These are phyloP conservation scores for Drosophila longiperda DNA, from an alignment of 2,888 invertebrate genomes.

Conservation along the genomic window DNA sequence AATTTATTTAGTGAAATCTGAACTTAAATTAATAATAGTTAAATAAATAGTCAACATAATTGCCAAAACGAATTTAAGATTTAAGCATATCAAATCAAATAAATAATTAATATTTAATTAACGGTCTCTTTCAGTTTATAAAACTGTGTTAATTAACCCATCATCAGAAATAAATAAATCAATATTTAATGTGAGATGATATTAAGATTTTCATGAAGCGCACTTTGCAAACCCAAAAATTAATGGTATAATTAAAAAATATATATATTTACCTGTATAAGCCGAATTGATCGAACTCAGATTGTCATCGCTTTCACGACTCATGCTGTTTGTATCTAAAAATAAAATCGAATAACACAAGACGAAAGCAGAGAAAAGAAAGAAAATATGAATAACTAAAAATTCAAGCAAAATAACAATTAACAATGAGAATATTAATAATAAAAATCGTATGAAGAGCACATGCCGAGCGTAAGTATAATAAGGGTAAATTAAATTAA, in stretches of 20 bases:
- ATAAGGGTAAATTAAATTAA: conserved; percentile 46
- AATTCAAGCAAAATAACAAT: conserved; percentile 41
- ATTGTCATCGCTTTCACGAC: conserved; percentile 84
- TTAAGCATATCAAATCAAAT: not conserved
- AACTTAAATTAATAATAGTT: not conserved
- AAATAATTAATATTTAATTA: conserved; percentile 4
- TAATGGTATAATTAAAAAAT: conserved; percentile 25
- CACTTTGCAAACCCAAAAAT: conserved; percentile 46
- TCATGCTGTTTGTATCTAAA: conserved; percentile 83
- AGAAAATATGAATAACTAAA: conserved; percentile 42
- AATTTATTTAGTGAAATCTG: not conserved
- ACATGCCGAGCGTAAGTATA: conserved; percentile 47
- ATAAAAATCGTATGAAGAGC: conserved; percentile 28
- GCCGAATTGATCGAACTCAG: conserved; percentile 83
- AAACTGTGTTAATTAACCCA: conserved; percentile 31
- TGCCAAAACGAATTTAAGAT: conserved; percentile 3
- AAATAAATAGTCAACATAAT: conserved; percentile 11
- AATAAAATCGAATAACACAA: conserved; percentile 59
- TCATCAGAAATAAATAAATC: conserved; percentile 9
- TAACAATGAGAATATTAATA: conserved; percentile 27
- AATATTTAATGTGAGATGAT: conserved; percentile 20
- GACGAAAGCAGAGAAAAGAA: conserved; percentile 53
- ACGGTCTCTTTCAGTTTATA: conserved; percentile 12
- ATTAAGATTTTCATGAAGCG: conserved; percentile 33
- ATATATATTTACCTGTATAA: conserved; percentile 79